These are phyloP conservation scores for Sorex maritimensis DNA, from an alignment of 2,797 vertebrate genomes.

Conservation along the genomic window DNA sequence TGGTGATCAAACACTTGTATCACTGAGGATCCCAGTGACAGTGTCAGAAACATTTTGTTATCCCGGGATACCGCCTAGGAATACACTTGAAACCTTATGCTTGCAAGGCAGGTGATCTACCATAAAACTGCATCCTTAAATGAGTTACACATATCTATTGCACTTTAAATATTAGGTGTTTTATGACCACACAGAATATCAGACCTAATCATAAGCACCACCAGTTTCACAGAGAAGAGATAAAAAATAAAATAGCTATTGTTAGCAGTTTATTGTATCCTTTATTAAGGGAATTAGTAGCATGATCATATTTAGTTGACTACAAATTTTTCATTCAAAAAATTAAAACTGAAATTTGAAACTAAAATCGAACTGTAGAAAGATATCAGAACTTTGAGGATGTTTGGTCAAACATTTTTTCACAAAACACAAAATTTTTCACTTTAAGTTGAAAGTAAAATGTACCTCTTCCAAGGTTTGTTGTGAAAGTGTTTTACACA, in stretches of 20 bases:
- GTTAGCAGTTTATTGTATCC: neutral
- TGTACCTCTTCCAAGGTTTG: neutral
- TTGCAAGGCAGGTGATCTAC: too few relatives aligned
- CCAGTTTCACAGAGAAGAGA: slow-evolving; percentile 21
- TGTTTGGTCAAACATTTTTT: neutral
- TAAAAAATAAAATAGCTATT: slow-evolving; percentile 31
- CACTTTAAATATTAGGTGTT: neutral
- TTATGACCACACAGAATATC: neutral
- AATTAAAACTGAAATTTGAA: neutral
- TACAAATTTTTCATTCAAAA: slow-evolving; percentile 24
- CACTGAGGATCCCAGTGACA: too few relatives aligned
- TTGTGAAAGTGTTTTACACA: neutral
- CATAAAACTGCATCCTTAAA: neutral
- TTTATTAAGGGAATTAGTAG: slow-evolving; percentile 36
- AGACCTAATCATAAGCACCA: neutral
- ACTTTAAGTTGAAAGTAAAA: neutral
- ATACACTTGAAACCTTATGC: too few relatives aligned
- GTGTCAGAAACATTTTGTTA: too few relatives aligned
- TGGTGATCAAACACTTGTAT: too few relatives aligned
- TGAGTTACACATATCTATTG: neutral
- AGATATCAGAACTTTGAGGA: neutral
- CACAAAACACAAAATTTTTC: neutral
- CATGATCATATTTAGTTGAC: neutral
- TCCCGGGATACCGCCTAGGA: too few relatives aligned
- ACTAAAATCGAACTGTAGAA: neutral